phyloP scores from a whole-genome alignment of 92 coral and sea anemone genomes.

The Metridium senile region DNA sequence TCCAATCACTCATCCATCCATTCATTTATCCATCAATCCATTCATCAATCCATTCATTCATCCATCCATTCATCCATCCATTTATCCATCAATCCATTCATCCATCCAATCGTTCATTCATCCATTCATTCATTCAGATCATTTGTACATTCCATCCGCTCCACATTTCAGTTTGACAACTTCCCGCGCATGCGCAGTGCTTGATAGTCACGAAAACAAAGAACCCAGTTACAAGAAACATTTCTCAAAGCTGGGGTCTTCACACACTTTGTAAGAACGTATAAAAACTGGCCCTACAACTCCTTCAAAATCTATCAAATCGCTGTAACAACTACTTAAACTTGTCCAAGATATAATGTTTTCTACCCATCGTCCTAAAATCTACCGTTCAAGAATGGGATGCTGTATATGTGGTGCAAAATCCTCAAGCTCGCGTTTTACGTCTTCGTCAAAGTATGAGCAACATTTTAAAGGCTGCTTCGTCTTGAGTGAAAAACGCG shows the following conservation, averaged over 20 bases:
- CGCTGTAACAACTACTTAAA: constrained; percentile 8
- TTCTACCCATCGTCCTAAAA: constrained; percentile 88
- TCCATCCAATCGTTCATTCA: no score
- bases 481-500: constrained; percentile 70
- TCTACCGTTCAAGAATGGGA: constrained; percentile 92
- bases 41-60: no score
- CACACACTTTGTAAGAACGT: not conserved
- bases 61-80: constrained; percentile 4
- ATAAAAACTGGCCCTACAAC: constrained; percentile 7
- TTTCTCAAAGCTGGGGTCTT: not conserved
- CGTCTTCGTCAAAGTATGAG: constrained; percentile 93
- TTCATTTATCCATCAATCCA: not conserved
- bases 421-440: constrained; percentile 97
- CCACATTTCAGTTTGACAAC: not conserved
- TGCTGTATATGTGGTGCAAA: constrained; percentile 98
- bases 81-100: no score
- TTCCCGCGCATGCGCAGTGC: constrained; percentile 28
- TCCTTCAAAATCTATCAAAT: not conserved
- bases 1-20: not conserved
- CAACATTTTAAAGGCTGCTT: constrained; percentile 87
- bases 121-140: constrained; percentile 12
- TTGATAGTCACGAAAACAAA: constrained; percentile 25
- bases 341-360: constrained; percentile 55
- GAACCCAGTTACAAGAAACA: not conserved
- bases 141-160: not conserved